phyloP scores from a whole-genome alignment of 2,888 invertebrate species.

The Nycteola revayana region DNA sequence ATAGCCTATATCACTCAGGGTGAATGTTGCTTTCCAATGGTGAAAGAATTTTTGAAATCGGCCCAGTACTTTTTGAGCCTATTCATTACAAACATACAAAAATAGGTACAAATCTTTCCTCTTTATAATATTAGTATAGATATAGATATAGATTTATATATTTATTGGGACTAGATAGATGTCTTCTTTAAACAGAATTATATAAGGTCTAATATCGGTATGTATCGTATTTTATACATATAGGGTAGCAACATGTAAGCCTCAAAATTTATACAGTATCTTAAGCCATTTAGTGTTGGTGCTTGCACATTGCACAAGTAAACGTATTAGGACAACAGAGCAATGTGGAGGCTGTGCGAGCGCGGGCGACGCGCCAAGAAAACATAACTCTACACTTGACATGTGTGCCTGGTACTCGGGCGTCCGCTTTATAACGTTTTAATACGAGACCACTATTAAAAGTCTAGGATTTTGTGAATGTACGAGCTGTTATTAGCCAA shows the following conservation, averaged over 20 bases:
- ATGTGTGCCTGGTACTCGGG: conserved; percentile 31
- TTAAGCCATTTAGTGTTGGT: conserved; percentile 36
- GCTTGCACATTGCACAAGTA: conserved; percentile 39
- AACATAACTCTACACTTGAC: conserved; percentile 43
- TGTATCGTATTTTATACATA: too few species aligned
- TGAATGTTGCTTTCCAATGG: too few species aligned
- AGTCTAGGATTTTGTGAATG: conserved; percentile 40
- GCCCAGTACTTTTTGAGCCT: too few species aligned
- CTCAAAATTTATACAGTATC: conserved; percentile 22
- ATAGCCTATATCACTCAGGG: too few species aligned
- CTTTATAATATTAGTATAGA: too few species aligned
- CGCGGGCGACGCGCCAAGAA: conserved; percentile 51
- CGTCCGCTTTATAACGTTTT: conserved; percentile 41
- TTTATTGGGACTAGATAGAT: too few species aligned
- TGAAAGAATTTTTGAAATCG: too few species aligned
- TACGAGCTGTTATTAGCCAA: conserved; percentile 56
- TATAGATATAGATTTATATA: too few species aligned
- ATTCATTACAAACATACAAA: too few species aligned
- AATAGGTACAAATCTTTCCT: too few species aligned
- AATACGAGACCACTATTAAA: conserved; percentile 41
- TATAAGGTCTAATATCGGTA: too few species aligned
- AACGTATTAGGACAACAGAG: conserved; percentile 50
- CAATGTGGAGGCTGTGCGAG: conserved; percentile 26
- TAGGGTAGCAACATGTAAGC: conserved; percentile 12
- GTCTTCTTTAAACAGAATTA: too few species aligned